Evolutionary conservation across 2,797 vertebrate genomes (phyloP).

Genomic region (Toxotes lorentzi): DNA sequence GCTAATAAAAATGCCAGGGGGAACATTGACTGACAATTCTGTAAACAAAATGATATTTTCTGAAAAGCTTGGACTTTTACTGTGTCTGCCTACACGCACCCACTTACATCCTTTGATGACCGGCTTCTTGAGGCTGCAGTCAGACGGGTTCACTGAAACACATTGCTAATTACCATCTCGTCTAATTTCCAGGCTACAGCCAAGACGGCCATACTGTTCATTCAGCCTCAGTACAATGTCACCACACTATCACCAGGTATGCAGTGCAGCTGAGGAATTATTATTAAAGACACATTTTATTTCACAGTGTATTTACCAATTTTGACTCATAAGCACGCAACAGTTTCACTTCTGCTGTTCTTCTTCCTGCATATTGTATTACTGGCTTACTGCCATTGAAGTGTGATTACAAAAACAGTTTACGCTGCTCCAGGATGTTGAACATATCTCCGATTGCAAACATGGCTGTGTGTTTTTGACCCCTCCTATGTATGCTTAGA

Average conservation of each 20-base stretch:
- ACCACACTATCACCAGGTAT: constrained; percentile 92
- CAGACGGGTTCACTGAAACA: background rate
- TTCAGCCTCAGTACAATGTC: constrained; percentile 97
- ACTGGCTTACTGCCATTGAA: background rate
- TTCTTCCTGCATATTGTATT: background rate
- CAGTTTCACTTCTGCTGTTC: constrained; percentile 28
- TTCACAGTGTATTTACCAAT: background rate
- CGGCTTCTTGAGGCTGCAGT: background rate
- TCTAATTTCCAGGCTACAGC: constrained; percentile 91
- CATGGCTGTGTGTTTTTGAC: constrained; percentile 4
- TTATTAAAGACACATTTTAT: background rate
- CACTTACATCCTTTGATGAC: background rate
- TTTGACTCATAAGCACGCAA: background rate
- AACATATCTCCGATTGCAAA: constrained; percentile 35
- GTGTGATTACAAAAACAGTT: background rate
- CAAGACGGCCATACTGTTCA: constrained; percentile 97
- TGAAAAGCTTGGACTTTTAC: background rate
- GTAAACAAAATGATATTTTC: background rate
- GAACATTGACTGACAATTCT: background rate
- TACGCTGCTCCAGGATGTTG: constrained; percentile 28
- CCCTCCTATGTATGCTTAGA: constrained; percentile 82
- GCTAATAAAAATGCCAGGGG: constrained; percentile 8
- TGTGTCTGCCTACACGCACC: background rate
- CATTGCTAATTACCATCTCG: constrained; percentile 24
- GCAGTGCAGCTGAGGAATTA: constrained; percentile 5